phyloP scores from a whole-genome alignment of 2,888 invertebrate species.

The Galerucella nymphaeae region DNA sequence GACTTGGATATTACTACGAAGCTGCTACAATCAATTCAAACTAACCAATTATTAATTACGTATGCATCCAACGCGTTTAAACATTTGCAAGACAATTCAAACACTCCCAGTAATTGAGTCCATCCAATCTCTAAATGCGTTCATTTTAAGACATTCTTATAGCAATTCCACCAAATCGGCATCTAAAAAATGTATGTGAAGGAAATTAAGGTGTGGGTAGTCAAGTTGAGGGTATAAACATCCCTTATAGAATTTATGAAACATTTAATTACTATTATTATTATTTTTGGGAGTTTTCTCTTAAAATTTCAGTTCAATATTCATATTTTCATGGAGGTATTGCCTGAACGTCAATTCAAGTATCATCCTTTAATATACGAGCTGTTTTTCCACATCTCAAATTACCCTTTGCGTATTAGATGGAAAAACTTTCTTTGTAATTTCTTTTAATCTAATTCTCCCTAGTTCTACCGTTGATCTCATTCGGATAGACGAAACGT shows the following conservation, averaged over 20 bases:
- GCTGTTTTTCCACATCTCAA: neutral
- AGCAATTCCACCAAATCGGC: neutral
- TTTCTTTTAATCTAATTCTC: neutral
- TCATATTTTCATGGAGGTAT: too few species aligned
- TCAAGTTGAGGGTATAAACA: too few species aligned
- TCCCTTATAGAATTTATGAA: too few species aligned
- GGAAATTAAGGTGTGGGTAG: neutral
- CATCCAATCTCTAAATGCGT: neutral
- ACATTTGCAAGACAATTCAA: too few species aligned
- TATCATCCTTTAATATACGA: too few species aligned
- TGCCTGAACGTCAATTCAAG: too few species aligned
- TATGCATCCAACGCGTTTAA: too few species aligned
- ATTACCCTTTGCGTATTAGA: neutral
- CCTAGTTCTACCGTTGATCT: conserved; percentile 1
- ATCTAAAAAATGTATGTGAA: neutral
- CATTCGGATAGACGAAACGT: neutral
- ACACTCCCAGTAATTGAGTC: too few species aligned
- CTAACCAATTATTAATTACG: too few species aligned
- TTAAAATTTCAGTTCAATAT: too few species aligned
- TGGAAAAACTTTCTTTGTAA: neutral
- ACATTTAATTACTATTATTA: neutral
- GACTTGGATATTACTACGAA: too few species aligned
- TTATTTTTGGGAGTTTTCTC: neutral
- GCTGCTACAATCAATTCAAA: too few species aligned
- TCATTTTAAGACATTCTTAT: neutral